Percentiles rank a stretch among this genome's conserved stretches.
Evolutionary conservation across 1,140 invertebrate species (phyloP).

Genomic region (Hormaphis cornu): DNA sequence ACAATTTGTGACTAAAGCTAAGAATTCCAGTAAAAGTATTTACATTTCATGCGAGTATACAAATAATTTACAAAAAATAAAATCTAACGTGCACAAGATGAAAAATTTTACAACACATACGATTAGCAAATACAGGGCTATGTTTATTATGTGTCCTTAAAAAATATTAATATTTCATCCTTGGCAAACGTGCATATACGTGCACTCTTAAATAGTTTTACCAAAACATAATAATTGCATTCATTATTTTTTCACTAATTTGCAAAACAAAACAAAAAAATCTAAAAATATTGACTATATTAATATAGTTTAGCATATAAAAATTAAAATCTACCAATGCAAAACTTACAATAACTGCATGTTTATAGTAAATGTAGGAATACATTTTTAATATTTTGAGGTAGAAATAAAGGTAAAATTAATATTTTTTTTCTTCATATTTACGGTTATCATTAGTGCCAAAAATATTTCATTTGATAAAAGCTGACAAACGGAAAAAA

Average conservation of each 20-base stretch:
- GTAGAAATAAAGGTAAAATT: slow-evolving; percentile 7
- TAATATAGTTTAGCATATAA: no score
- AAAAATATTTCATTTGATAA: slow-evolving; percentile 11
- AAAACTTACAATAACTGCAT: no score
- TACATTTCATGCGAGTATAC: no score
- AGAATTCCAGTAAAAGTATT: not conserved
- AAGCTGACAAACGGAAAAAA: slow-evolving; percentile 18
- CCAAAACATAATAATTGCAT: no score
- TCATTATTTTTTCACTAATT: no score
- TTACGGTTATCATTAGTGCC: slow-evolving; percentile 16
- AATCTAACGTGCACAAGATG: not conserved
- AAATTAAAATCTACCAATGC: no score
- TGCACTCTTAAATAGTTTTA: no score
- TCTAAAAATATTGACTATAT: no score
- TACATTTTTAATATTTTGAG: not conserved
- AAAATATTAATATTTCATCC: not conserved
- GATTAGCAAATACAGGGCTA: not conserved
- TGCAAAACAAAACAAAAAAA: no score
- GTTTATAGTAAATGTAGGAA: no score
- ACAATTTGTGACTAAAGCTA: not conserved
- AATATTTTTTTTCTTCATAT: slow-evolving; percentile 3
- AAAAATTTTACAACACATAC: not conserved
- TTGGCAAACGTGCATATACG: no score
- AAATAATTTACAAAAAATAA: not conserved
- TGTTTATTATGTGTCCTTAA: not conserved